Conservation (phyloP, 2,113 vertebrate genomes). For the Scomber scombrus region DNA sequence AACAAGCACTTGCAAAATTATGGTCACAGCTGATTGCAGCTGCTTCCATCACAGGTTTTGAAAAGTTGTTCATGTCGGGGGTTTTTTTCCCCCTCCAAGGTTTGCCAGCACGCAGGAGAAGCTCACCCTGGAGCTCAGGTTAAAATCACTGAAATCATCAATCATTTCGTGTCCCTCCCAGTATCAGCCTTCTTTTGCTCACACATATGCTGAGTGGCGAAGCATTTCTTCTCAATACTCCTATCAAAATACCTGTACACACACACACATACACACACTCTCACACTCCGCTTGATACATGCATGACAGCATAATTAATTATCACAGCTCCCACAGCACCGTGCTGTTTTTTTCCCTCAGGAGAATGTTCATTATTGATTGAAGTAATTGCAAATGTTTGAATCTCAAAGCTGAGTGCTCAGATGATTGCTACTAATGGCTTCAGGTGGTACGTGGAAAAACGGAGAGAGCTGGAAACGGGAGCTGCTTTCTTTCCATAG, state of each 20-base stretch:
- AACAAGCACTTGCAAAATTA: too few species aligned
- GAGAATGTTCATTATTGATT: slow-evolving; percentile 61
- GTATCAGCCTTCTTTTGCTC: neutral
- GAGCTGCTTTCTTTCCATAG: neutral
- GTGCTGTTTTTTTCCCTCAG: slow-evolving; percentile 23
- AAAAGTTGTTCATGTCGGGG: neutral
- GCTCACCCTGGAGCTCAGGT: neutral
- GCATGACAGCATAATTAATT: slow-evolving; percentile 63
- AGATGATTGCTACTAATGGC: slow-evolving; percentile 17
- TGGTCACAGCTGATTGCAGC: too few species aligned
- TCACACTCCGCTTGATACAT: neutral
- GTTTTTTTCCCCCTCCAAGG: neutral
- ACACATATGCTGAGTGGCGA: neutral
- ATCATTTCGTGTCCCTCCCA: neutral
- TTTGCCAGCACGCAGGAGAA: neutral
- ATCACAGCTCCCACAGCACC: slow-evolving; percentile 40
- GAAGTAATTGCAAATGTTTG: slow-evolving; percentile 55
- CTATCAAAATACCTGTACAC: slow-evolving; percentile 2
- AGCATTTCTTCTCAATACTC: neutral
- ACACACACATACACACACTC: neutral
- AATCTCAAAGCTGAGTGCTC: slow-evolving; percentile 16
- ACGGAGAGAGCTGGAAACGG: neutral
- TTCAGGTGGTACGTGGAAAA: slow-evolving; percentile 8
- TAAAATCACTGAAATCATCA: neutral
- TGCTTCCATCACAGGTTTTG: neutral